phyloP scores from a whole-genome alignment of 2,113 vertebrate genomes.

The Corydoras sp. region DNA sequence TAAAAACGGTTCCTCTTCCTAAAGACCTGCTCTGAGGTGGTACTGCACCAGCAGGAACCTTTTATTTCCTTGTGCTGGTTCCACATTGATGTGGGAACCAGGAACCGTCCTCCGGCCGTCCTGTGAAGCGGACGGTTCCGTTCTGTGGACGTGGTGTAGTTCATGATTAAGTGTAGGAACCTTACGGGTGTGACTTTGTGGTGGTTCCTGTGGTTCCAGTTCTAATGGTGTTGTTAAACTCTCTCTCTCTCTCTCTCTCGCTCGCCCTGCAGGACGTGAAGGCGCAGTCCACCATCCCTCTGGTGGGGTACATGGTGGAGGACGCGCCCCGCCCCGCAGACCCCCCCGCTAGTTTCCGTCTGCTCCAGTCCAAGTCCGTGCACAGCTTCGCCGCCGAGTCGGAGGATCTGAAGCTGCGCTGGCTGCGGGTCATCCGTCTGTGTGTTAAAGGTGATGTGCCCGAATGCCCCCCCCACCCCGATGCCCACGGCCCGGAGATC shows the following conservation, averaged over 20 bases:
- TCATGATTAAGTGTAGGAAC: too few species aligned
- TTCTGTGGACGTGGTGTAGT: too few species aligned
- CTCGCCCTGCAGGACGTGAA: slow-evolving; percentile 79
- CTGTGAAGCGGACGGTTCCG: too few species aligned
- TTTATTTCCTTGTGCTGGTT: too few species aligned
- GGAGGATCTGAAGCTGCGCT: slow-evolving; percentile 91
- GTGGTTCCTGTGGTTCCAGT: too few species aligned
- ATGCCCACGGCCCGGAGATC: slow-evolving; percentile 38
- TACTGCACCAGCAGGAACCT: too few species aligned
- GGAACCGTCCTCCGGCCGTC: too few species aligned
- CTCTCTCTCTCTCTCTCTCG: neutral
- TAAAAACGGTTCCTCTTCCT: too few species aligned
- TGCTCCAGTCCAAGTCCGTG: slow-evolving; percentile 89
- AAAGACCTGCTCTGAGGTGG: too few species aligned
- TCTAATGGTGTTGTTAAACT: too few species aligned
- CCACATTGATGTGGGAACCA: too few species aligned
- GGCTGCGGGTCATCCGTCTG: slow-evolving; percentile 83
- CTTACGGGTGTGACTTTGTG: too few species aligned
- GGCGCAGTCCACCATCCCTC: slow-evolving; percentile 88
- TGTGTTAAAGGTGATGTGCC: slow-evolving; percentile 82
- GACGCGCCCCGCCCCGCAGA: slow-evolving; percentile 73
- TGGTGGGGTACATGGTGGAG: slow-evolving; percentile 88
- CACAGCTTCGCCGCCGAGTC: slow-evolving; percentile 88
- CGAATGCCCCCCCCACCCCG: slow-evolving; percentile 50
- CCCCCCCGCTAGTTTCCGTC: slow-evolving; percentile 79